These are phyloP conservation scores for Patella pellucida DNA, from an alignment of 2,888 invertebrate species.

Conservation along the genomic window DNA sequence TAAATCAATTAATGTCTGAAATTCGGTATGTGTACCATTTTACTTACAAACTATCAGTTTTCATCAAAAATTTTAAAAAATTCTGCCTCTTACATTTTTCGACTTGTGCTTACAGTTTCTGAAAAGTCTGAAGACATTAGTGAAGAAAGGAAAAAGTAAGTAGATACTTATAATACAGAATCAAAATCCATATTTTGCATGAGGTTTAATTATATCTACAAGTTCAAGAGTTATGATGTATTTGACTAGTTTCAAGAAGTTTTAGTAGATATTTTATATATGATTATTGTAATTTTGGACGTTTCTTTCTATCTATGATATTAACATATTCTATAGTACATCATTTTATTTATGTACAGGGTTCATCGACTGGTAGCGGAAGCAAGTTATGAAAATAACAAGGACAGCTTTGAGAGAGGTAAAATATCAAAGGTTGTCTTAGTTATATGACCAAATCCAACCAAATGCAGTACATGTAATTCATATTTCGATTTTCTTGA, in stretches of 20 bases:
- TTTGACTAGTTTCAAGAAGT: too few species aligned
- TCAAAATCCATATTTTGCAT: neutral
- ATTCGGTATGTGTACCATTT: too few species aligned
- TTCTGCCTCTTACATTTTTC: neutral
- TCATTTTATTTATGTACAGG: neutral
- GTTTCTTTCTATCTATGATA: too few species aligned
- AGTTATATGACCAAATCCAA: neutral
- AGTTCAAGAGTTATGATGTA: too few species aligned
- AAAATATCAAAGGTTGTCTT: slow-evolving; percentile 3
- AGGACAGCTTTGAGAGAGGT: neutral
- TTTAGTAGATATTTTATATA: too few species aligned
- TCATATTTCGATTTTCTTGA: slow-evolving; percentile 2
- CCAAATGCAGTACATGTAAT: neutral
- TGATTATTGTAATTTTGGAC: too few species aligned
- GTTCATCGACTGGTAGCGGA: neutral
- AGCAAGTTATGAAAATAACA: neutral
- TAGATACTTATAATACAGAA: neutral
- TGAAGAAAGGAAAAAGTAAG: slow-evolving; percentile 7
- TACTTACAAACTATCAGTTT: too few species aligned
- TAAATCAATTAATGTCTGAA: too few species aligned
- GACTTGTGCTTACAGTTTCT: neutral
- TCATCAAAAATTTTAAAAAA: too few species aligned
- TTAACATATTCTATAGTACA: too few species aligned
- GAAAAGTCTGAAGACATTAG: slow-evolving; percentile 4
- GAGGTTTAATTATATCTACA: too few species aligned